Evolutionary conservation across 2,888 invertebrate genomes (phyloP).

Genomic region (Patella depressa): DNA sequence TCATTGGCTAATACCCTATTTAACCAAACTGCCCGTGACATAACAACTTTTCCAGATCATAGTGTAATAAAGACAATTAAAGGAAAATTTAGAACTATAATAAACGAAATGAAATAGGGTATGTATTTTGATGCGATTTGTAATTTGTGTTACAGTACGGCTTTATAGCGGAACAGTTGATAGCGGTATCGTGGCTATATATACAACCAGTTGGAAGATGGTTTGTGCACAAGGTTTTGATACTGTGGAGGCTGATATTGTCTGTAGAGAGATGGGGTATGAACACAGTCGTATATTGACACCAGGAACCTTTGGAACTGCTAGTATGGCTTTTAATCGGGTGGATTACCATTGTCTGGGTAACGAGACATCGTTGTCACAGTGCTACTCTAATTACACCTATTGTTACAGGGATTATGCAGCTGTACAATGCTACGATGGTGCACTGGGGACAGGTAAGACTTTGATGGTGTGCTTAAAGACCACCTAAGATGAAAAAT

Average conservation of each 20-base stretch:
- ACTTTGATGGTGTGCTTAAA: too few species aligned
- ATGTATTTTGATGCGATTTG: too few species aligned
- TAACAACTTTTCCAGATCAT: too few species aligned
- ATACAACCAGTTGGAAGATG: slow-evolving; percentile 21
- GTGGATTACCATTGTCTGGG: not conserved
- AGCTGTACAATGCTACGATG: not conserved
- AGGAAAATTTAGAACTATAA: too few species aligned
- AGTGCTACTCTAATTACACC: not conserved
- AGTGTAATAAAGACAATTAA: too few species aligned
- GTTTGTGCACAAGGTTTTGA: slow-evolving; percentile 57
- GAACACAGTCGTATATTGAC: slow-evolving; percentile 46
- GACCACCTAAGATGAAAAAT: too few species aligned
- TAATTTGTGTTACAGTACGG: too few species aligned
- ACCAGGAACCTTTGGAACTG: slow-evolving; percentile 16
- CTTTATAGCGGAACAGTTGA: too few species aligned
- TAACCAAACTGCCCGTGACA: too few species aligned
- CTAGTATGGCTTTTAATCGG: not conserved
- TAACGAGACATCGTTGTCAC: not conserved
- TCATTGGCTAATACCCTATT: too few species aligned
- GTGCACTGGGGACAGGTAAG: not conserved
- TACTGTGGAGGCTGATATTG: slow-evolving; percentile 49
- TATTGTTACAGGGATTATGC: not conserved
- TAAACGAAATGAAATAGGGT: too few species aligned
- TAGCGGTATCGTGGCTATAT: too few species aligned
- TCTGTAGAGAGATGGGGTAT: slow-evolving; percentile 49